Base-by-base conservation (phyloP, 1,140 invertebrate species). In the Acyrthosiphon pisum region DNA sequence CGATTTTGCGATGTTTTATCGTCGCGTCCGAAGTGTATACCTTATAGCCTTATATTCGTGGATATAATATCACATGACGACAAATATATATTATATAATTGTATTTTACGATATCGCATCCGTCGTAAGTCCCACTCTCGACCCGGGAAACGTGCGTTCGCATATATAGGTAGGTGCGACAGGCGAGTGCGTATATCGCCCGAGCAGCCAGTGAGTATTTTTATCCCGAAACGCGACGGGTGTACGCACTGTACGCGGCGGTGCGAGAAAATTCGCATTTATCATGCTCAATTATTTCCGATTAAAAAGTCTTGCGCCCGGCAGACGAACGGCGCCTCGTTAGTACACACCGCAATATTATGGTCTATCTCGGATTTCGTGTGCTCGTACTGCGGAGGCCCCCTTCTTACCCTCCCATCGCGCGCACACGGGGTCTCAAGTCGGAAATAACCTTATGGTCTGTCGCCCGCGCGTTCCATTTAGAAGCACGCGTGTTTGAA, bases 361-460 rank as follows among this genome's bases (percentile, higher is more conserved):
- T 84, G 41, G 23, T 37, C n/a, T 35, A 22, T 53, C 46, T 53
- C 87, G 46, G 20, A 35, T 89, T 53, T 53, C 48, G n/a, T 89
- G 4, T 46, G 4, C 6, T 26, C 37, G 37, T 11, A 26, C 4
- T 6, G 83, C 41, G 23, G 23, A 37, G 37, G 18, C 46, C 6
- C 46, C 14, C 44, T 35, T 18, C 44, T 6, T 30, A 87, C 84
- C 26, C 11, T 30, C 30, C 44, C 46, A 14, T 20, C 22, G n/a
- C 30, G 26, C 6, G 6, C 30, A n/a, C 30, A 22, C 30, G 18
- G 2, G 41, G 46, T 46, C 41, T 53, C 8, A 35, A 41, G 89
- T 90, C 89, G 89, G 89, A 90, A 90, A 90, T 90, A 90, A 90
- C 89, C 89, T 26, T 60, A 44, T 41, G 89, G 53, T 89, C n/a